Base-by-base conservation (phyloP, 2,888 invertebrate species). In the Hypomecis punctinalis region DNA sequence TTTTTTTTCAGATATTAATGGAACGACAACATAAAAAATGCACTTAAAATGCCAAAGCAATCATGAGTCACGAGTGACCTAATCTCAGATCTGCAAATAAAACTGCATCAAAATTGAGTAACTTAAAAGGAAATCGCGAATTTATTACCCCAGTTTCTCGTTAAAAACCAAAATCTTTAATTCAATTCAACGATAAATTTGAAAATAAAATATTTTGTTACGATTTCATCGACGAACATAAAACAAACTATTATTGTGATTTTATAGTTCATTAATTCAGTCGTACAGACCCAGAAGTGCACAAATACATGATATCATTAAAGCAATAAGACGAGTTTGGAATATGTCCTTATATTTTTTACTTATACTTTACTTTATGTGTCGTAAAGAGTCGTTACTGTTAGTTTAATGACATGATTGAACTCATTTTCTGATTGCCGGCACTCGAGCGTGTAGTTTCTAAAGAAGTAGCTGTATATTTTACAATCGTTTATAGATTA, bases 321-420 rank as follows among this genome's bases (percentile, higher is more conserved):
- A 88, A 86, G 71, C 75, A 73, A 74, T 55, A 66, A 78, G 77
- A 86, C 81, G 80, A 77, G 78, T 81, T 84, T 80, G 76, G 79
- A 83, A 85, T 84, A 83, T 84, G 84, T 86, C 81, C 76, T 76
- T 78, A 80, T 87, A 84, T 84, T 80, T 85, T 86, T 86, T 84
- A 67, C 76, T 83, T 81, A 84, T 82, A 78, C 74, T 77, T 78
- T 82, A 86, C 84, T 89, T 90, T 89, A 89, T 89, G 85, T 84
- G 77, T 83, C 87, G 77, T 90, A 79, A 88, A 89, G 89, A 83
- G 81, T 78, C 73, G 73, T 81, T 78, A 67, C 64, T 78, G 75
- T 80, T 76, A 81, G 82, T 89, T 89, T 89, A 88, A 89, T 78
- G 80, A 84, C 82, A 45, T 61, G 65, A 63, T 67, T 83, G 84